Base-by-base conservation (phyloP, 2,797 vertebrate genomes). In the Cuniculus paca region DNA sequence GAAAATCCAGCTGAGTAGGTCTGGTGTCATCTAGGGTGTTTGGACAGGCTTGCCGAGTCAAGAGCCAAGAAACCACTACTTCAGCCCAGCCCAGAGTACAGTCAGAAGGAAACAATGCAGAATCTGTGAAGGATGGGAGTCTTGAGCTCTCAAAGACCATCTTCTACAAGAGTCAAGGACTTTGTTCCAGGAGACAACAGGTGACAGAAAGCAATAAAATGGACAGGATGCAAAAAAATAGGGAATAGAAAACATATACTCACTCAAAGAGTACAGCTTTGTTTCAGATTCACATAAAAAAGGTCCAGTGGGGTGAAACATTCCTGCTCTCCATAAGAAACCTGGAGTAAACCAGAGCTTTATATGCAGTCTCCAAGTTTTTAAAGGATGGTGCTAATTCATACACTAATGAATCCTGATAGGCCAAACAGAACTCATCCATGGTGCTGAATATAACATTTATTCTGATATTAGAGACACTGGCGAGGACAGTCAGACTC, bases 191-290 rank as follows among this genome's bases (percentile, higher is more conserved):
- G 17, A 36, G 5, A 13, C 78, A 50, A 17, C 31, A 9, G 9
- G 48, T 65, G 61, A 31, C 0, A 14, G 16, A 6, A 54, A 68
- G 6, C 1, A 28, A 11, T 0, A 2, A 22, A 50, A 6, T 28
- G 7, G 1, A 1, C 0, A 42, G 56, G 36, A 19, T 0, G 7
- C 2, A 31, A 19, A 45, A 16, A 5, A 1, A 0, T 5, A 13
- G 31, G 42, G 16, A 2, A 17, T 2, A 19, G 65, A 56, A 54
- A 14, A 1, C 4, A 10, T 9, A 0, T 0, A 0, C 19, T 6
- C 22, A n/a, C n/a, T 34, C 12, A 1, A 16, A 17, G 2, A 1
- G 11, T 4, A 6, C 7, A 20, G 19, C 4, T 58, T 48, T 2
- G 6, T 39, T 36, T 90, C 31, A 6, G 4, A 13, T 63, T 26